Evolutionary conservation across 2,113 vertebrate genomes (phyloP).

Genomic region (Platanista minor): DNA sequence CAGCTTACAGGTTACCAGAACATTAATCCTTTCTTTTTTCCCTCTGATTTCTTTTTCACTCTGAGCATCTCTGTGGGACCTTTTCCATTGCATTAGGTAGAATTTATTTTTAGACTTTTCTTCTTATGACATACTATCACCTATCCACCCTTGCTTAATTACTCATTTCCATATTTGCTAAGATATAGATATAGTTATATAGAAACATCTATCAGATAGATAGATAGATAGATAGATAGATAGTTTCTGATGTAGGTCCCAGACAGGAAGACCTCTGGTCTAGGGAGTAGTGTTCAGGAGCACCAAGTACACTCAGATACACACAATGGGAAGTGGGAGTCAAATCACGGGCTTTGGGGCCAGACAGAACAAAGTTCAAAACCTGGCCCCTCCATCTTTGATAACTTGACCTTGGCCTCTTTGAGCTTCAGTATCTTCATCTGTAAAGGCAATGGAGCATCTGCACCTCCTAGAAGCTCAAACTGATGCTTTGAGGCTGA

Average conservation of each 20-base stretch:
- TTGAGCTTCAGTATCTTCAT: background rate
- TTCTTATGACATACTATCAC: conserved; percentile 7
- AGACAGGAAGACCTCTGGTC: background rate
- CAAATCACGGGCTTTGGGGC: background rate
- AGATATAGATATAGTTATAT: background rate
- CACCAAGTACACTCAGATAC: background rate
- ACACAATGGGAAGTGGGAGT: background rate
- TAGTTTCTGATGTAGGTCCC: background rate
- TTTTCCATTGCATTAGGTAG: conserved; percentile 2
- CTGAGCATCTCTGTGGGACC: conserved; percentile 12
- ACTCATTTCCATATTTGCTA: background rate
- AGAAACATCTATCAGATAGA: background rate
- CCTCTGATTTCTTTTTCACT: background rate
- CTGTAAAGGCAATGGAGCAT: background rate
- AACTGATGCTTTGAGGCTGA: background rate
- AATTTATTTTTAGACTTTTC: conserved; percentile 44
- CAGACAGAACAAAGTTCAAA: background rate
- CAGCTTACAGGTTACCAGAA: conserved; percentile 59
- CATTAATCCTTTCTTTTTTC: conserved; percentile 54
- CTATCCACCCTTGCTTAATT: background rate
- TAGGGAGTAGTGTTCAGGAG: background rate
- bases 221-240: too few relatives aligned
- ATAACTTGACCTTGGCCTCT: background rate
- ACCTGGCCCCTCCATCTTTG: background rate
- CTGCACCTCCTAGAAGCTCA: background rate